These are phyloP conservation scores for Deroplatys truncata DNA, from an alignment of 2,888 invertebrate genomes.

Conservation along the genomic window DNA sequence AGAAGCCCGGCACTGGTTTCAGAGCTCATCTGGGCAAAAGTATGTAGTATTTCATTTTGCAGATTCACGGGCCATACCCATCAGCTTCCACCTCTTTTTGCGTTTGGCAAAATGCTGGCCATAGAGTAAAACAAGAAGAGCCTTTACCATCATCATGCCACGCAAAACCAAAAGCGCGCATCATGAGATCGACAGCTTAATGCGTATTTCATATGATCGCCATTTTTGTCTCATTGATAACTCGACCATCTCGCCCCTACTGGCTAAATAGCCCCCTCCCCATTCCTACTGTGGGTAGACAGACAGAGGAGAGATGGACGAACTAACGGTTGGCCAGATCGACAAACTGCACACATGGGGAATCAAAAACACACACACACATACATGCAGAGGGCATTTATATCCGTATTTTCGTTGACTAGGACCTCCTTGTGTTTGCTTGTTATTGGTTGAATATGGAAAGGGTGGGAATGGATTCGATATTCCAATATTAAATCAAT, in stretches of 20 bases:
- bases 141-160: not conserved
- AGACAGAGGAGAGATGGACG: not conserved
- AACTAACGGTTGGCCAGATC: not conserved
- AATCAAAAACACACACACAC: not conserved
- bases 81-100: not conserved
- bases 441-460: slow-evolving; percentile 15
- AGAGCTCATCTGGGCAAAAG: not conserved
- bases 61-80: not conserved
- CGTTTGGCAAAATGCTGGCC: not conserved
- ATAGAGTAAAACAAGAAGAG: not conserved
- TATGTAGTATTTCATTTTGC: not conserved
- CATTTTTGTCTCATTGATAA: slow-evolving; percentile 14
- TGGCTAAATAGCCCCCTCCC: not conserved
- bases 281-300: not conserved
- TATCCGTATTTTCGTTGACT: slow-evolving; percentile 12
- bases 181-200: slow-evolving; percentile 9
- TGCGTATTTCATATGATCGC: slow-evolving; percentile 15
- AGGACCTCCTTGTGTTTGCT: slow-evolving; percentile 9
- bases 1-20: too few species aligned
- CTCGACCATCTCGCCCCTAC: not conserved
- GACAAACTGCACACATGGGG: not conserved
- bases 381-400: not conserved
- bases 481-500: slow-evolving; percentile 17
- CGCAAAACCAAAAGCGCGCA: not conserved
- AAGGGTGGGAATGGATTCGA: not conserved